phyloP scores from a whole-genome alignment of 2,888 invertebrate species.

The Lasioglossum calceatum region DNA sequence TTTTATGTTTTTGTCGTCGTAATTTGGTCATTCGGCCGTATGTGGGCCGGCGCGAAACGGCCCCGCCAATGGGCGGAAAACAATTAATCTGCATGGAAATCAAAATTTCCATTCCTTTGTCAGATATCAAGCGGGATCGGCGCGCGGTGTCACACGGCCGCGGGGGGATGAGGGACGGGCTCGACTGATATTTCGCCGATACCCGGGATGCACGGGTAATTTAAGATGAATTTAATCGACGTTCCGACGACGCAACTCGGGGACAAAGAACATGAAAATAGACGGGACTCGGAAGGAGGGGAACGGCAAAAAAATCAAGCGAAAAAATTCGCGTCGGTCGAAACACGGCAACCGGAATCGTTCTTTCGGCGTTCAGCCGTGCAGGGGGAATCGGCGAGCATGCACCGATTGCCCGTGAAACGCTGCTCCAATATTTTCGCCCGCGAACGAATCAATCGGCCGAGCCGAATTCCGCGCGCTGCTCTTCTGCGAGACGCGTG shows the following conservation, averaged over 20 bases:
- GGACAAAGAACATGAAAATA: not conserved
- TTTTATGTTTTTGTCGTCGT: no score
- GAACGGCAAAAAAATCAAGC: not conserved
- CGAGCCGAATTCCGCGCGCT: conserved; percentile 24
- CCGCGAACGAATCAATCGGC: conserved; percentile 42
- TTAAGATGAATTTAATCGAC: conserved; percentile 51
- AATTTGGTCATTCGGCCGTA: no score
- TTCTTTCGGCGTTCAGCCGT: conserved; percentile 32
- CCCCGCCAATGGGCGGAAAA: not conserved
- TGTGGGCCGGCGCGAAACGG: conserved; percentile 9
- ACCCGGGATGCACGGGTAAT: not conserved
- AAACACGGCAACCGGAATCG: conserved; percentile 11
- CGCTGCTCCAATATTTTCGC: conserved; percentile 39
- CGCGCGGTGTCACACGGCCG: not conserved
- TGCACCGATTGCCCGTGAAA: conserved; percentile 50
- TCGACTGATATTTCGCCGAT: conserved; percentile 18
- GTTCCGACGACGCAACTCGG: not conserved
- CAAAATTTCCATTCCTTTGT: conserved; percentile 48
- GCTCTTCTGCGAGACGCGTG: conserved; percentile 42
- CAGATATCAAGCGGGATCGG: not conserved
- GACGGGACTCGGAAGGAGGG: not conserved
- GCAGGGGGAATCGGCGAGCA: conserved; percentile 16
- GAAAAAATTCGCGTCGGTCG: conserved; percentile 9
- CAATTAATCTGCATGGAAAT: conserved; percentile 41
- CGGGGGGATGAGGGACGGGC: not conserved